Conservation (phyloP, 2,113 vertebrate genomes). For the Arenaria interpres region DNA sequence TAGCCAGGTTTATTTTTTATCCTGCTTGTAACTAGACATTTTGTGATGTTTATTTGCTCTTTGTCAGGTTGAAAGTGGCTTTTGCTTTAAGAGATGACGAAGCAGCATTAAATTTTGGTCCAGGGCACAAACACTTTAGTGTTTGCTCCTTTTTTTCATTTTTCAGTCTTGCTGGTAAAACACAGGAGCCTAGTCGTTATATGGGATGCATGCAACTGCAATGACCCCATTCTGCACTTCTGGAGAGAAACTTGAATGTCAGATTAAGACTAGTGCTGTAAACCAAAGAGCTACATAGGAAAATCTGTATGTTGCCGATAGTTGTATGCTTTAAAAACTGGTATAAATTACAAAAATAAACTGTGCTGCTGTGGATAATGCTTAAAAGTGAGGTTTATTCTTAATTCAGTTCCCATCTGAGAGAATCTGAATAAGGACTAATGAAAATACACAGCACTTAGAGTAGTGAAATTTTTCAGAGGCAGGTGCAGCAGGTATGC, state of each 20-base stretch:
- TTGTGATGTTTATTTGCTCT: fast-evolving
- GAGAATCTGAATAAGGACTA: neutral
- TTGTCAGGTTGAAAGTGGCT: neutral
- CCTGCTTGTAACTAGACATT: neutral
- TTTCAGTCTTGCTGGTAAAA: neutral
- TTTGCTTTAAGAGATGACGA: neutral
- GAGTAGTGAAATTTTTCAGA: neutral
- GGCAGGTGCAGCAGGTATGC: fast-evolving
- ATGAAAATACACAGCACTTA: fast-evolving
- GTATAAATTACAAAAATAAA: slow-evolving; percentile 19
- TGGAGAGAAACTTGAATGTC: neutral
- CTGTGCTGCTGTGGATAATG: neutral
- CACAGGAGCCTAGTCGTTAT: neutral
- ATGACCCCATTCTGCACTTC: neutral
- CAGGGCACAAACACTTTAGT: neutral
- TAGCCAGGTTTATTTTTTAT: neutral
- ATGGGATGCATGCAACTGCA: neutral
- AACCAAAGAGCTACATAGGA: neutral
- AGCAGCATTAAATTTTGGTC: neutral
- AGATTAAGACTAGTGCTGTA: neutral
- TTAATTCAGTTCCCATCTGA: neutral
- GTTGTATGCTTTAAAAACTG: neutral
- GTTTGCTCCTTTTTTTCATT: neutral
- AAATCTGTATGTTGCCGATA: neutral
- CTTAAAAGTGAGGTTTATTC: neutral